Conservation (phyloP, 2,797 vertebrate genomes). For the Myotis myotis region DNA sequence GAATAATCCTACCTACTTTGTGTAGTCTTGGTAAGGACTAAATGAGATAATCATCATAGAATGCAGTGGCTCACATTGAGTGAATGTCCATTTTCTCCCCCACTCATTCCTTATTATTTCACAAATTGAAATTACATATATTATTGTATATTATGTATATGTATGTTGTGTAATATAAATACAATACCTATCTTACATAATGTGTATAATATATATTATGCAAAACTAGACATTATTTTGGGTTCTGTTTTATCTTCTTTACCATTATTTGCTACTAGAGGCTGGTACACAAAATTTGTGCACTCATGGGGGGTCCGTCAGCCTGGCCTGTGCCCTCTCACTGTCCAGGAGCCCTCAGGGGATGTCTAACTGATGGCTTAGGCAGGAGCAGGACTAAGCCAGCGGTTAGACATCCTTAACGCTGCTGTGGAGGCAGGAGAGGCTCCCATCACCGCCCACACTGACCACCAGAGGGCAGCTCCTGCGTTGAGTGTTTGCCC, state of each 20-base stretch:
- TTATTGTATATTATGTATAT: background rate
- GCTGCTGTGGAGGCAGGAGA: no score
- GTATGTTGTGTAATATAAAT: background rate
- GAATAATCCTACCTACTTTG: background rate
- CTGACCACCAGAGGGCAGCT: no score
- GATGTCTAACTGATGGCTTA: no score
- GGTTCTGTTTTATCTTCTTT: background rate
- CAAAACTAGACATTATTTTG: background rate
- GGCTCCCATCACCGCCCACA: no score
- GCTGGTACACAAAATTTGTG: no score
- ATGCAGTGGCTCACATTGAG: background rate
- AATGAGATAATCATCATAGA: background rate
- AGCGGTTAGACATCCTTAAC: no score
- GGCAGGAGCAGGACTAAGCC: no score
- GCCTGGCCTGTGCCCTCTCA: no score
- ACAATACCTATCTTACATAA: background rate
- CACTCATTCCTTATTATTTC: background rate
- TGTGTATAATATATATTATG: background rate
- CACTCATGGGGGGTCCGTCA: no score
- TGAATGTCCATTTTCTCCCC: background rate
- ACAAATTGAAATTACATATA: background rate
- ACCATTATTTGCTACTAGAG: background rate
- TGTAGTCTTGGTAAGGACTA: background rate
- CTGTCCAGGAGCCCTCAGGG: no score
- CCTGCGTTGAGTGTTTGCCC: no score